Evolutionary conservation across 1,140 invertebrate species (phyloP), one percentile per base, ranked within the genome.

Genomic region (Diachasmimorpha longicaudata): DNA sequence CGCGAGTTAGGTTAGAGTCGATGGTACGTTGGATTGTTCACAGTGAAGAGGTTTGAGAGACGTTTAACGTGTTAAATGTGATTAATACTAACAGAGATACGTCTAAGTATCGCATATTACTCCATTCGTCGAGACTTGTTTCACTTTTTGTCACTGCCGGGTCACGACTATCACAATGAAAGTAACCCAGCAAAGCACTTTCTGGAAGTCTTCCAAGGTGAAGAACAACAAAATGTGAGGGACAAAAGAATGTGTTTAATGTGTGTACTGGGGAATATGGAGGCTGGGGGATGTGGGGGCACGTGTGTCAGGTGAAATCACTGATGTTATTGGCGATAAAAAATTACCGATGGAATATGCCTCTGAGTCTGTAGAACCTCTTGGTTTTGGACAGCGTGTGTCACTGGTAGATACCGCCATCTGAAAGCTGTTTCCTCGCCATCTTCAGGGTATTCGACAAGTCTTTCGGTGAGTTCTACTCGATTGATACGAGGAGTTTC

Each of bases 31-130:
- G 19, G 58, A 77, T 58, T 74, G 70, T 55, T 75, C 67, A 48
- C 69, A 74, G 77, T 75, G 39, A 37, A 55, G 39, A 37, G 44
- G 31, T 42, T 23, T n/a, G 23, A 72, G 13, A 11, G 5, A n/a
- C 11, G 3, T 58, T 66, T 74, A 55, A 68, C 77, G 39, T 63
- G 75, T 78, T 73, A 31, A 67, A 66, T 25, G 14, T 42, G 19
- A 13, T 4, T 39, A 13, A 74, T 88, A 88, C 87, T 88, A 88
- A 88, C 86, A 88, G 81, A 76, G 83, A 83, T 82, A 86, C 80
- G 72, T 87, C 86, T 83, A 88, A 85, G 80, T 87, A 88, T 80
- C 84, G 80, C 86, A 87, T 88, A 82, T 77, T 84, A 81, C 72
- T 82, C 72, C 46, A 52, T 52, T 52, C 9, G 16, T 52, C 14